Conservation (phyloP, 53 echinoderm and acorn worm genomes). For the Mesocentrotus franciscanus region DNA sequence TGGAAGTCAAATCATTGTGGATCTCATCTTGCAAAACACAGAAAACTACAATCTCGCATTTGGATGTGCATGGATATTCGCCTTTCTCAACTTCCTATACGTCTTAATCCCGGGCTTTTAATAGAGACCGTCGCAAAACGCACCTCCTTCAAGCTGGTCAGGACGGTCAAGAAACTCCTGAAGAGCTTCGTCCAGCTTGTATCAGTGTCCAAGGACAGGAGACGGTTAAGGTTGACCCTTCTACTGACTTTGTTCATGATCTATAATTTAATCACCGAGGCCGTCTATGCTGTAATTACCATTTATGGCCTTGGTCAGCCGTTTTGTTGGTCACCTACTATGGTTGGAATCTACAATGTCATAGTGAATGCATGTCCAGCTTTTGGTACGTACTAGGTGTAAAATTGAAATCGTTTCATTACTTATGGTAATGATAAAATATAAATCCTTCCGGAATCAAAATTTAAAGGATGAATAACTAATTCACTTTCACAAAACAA, state of each 20-base stretch:
- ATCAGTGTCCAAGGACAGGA: constrained; percentile 22
- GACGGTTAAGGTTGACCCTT: constrained; percentile 38
- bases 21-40: constrained; percentile 62
- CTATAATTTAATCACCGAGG: constrained; percentile 63
- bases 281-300: constrained; percentile 67
- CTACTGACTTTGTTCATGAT: not conserved
- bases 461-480: no score
- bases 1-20: constrained; percentile 61
- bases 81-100: constrained; percentile 68
- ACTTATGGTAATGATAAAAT: no score
- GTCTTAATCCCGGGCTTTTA: constrained; percentile 57
- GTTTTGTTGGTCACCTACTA: constrained; percentile 72
- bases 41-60: constrained; percentile 58
- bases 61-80: not conserved
- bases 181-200: constrained; percentile 51
- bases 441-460: no score
- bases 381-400: constrained; percentile 56
- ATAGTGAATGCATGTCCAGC: constrained; percentile 66
- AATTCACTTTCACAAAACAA: no score
- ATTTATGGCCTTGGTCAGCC: constrained; percentile 76
- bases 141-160: constrained; percentile 44
- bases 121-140: constrained; percentile 58
- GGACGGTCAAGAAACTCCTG: constrained; percentile 31
- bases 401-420: no score
- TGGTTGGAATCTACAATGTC: constrained; percentile 69